Conservation (phyloP, 2,888 invertebrate genomes). For the Saturnia japonica region DNA sequence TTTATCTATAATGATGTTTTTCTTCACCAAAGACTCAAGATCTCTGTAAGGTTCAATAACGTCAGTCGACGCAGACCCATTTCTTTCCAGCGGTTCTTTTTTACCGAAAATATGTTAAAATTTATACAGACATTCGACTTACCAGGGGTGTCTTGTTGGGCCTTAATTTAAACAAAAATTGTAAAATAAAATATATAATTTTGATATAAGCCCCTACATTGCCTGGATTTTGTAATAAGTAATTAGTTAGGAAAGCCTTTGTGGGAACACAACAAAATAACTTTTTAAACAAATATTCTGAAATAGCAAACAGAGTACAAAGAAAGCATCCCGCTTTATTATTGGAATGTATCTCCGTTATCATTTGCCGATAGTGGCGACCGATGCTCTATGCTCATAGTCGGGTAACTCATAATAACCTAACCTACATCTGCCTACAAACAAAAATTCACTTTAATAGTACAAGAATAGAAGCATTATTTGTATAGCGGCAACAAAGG, state of each 20-base stretch:
- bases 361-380: slow-evolving; percentile 67
- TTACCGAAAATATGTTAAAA: too few relatives aligned
- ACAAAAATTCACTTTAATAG: slow-evolving; percentile 38
- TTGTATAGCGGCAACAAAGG: slow-evolving; percentile 25
- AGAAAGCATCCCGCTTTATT: slow-evolving; percentile 68
- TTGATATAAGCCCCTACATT: too few relatives aligned
- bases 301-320: slow-evolving; percentile 45
- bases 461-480: slow-evolving; percentile 28
- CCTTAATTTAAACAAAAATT: neutral
- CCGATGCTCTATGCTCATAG: slow-evolving; percentile 50
- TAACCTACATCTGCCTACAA: slow-evolving; percentile 34
- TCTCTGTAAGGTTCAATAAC: too few relatives aligned
- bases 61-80: too few relatives aligned
- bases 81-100: too few relatives aligned
- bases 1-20: too few relatives aligned
- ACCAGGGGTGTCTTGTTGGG: neutral
- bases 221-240: neutral
- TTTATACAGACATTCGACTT: too few relatives aligned
- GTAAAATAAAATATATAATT: too few relatives aligned
- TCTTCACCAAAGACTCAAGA: too few relatives aligned
- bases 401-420: slow-evolving; percentile 37
- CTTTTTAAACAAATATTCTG: slow-evolving; percentile 4
- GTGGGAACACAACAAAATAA: neutral
- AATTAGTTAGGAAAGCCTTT: neutral
- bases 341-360: slow-evolving; percentile 73